These are phyloP conservation scores for Chironomus tepperi DNA, from an alignment of 1,140 invertebrate genomes.

Conservation along the genomic window DNA sequence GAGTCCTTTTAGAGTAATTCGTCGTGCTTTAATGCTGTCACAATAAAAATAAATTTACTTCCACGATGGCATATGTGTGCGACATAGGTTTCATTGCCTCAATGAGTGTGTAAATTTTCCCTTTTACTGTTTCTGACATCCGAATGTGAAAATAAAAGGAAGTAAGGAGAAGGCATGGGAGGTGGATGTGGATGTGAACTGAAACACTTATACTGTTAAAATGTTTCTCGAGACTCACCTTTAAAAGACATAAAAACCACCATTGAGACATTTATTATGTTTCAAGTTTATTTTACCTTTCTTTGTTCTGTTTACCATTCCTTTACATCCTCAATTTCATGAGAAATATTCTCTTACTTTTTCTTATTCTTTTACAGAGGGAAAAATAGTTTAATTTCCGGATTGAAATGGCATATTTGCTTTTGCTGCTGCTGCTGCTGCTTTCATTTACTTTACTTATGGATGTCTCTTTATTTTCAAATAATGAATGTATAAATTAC, in stretches of 20 bases:
- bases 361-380: not conserved
- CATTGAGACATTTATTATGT: constrained; percentile 9
- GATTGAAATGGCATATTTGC: too few species aligned
- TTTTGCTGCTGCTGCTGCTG: too few species aligned
- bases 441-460: too few species aligned
- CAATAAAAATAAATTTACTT: constrained; percentile 15
- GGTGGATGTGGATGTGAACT: not conserved
- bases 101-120: not conserved
- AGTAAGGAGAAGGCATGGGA: not conserved
- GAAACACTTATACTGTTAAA: not conserved
- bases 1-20: constrained; percentile 2
- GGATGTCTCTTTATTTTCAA: too few species aligned
- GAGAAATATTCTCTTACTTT: not conserved
- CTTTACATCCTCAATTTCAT: not conserved
- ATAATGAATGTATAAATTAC: too few species aligned
- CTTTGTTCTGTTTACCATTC: not conserved
- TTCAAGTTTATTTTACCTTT: not conserved
- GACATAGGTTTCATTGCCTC: constrained; percentile 1
- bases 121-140: constrained; percentile 10
- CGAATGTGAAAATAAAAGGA: not conserved
- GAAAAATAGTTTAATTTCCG: not conserved
- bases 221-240: not conserved
- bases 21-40: constrained; percentile 1
- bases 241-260: constrained; percentile 5
- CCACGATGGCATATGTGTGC: not conserved